Conservation (phyloP, 1,140 invertebrate genomes). For the Bacillus rossius region DNA sequence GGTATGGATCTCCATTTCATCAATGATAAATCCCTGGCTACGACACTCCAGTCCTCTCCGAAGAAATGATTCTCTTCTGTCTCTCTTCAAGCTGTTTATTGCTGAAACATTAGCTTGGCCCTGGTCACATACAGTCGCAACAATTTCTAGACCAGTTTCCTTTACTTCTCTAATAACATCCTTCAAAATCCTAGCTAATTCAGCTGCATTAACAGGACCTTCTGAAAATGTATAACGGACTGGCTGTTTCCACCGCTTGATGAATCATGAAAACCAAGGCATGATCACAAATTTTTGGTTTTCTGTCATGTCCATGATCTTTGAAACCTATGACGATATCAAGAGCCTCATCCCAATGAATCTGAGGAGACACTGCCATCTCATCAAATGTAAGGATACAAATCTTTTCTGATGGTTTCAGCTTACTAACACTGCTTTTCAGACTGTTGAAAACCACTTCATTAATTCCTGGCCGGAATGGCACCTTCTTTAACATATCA, state of each 20-base stretch:
- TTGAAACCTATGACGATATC: conserved; percentile 27
- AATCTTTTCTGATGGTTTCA: conserved; percentile 16
- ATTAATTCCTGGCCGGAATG: too few relatives aligned
- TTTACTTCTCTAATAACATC: conserved; percentile 19
- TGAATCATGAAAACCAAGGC: conserved; percentile 13
- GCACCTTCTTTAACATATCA: too few relatives aligned
- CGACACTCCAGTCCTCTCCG: too few relatives aligned
- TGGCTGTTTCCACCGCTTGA: conserved; percentile 10
- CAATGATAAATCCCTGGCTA: neutral
- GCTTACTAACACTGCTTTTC: neutral
- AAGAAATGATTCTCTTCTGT: neutral
- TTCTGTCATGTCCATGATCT: conserved; percentile 20
- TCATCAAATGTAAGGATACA: conserved; percentile 27
- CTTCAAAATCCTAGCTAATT: conserved; percentile 8
- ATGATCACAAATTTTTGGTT: conserved; percentile 7
- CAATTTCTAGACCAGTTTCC: conserved; percentile 5
- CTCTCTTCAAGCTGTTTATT: conserved; percentile 8
- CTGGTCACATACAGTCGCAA: conserved; percentile 13
- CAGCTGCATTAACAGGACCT: neutral
- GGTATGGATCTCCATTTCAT: neutral
- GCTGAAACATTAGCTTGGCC: conserved; percentile 9
- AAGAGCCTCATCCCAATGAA: conserved; percentile 20
- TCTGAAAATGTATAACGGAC: conserved; percentile 6
- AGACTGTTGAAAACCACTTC: conserved; percentile 10
- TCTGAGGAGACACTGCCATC: conserved; percentile 24